Evolutionary conservation across 2,113 vertebrate genomes (phyloP).

Genomic region (Emberiza fucata): DNA sequence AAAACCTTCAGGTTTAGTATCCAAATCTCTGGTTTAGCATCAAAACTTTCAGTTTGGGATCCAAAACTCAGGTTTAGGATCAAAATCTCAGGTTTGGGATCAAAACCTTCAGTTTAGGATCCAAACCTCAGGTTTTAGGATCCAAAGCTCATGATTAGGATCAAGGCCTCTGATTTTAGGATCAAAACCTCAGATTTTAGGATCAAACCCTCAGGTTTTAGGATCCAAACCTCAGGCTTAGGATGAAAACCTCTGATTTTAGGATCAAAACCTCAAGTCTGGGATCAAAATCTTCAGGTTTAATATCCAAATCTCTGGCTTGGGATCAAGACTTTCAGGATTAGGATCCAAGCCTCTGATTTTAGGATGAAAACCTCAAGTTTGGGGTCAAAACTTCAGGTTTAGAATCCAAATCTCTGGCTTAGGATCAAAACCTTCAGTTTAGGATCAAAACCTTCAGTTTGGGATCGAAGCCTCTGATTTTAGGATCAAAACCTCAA

Average conservation of each 20-base stretch:
- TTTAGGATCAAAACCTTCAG: too few species aligned
- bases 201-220: too few species aligned
- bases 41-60: background rate
- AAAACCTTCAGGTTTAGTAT: too few species aligned
- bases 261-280: too few species aligned
- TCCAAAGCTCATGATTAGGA: background rate
- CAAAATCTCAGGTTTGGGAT: background rate
- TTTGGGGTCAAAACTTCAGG: too few species aligned
- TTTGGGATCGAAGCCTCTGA: background rate
- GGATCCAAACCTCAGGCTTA: background rate
- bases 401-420: too few species aligned
- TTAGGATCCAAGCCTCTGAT: accelerated
- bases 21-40: background rate
- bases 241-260: background rate
- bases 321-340: accelerated
- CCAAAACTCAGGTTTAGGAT: background rate
- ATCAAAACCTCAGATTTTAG: background rate
- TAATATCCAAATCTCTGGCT: too few species aligned
- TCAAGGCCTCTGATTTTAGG: background rate
- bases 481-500: background rate
- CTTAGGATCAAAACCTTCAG: background rate
- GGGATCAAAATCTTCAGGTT: too few species aligned
- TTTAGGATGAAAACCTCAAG: background rate
- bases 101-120: background rate
- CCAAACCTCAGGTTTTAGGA: too few species aligned